Base-by-base conservation (phyloP, 1,140 invertebrate genomes). In the Zaprionus vittiger region DNA sequence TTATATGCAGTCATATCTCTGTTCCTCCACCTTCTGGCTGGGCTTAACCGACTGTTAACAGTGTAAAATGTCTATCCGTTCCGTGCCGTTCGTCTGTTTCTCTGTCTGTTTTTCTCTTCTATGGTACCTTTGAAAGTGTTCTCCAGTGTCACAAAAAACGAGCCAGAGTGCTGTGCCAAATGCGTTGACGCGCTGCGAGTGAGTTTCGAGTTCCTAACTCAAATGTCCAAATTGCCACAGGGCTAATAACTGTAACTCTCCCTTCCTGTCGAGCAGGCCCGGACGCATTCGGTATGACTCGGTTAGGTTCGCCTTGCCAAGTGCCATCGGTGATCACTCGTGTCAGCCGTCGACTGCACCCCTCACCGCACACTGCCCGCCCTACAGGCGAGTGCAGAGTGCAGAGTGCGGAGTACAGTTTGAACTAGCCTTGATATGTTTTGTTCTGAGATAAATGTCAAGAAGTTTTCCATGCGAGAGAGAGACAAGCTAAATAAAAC, bases 241-340 rank as follows among this genome's bases (percentile, higher is more conserved):
- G 41, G 41, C 41, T 47, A 47, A 47, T 47, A 47, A 47, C 41
- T 47, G 41, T 47, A 47, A 47, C 41, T 47, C 41, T 47, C 41
- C 1, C 38, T 41, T 15, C 41, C 15, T 44, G n/a, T 17, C 41
- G 41, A 17, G 2, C 41, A 44, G 41, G 41, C 41, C n/a, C 41
- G 41, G 6, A 17, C n/a, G 6, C 41, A 17, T 47, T 47, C 41
- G 41, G 41, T 47, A 47, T 1, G n/a, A 4, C 17, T 47, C 7
- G n/a, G 41, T 47, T 9, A n/a, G 7, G 41, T 47, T 44, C 41
- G 41, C 41, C 17, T 47, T 47, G 41, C 41, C 41, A 47, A 47
- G n/a, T 47, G n/a, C n/a, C 41, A 47, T 47, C 41, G 41, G 41
- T 47, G 41, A 47, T 47, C 41, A 47, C 41, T 47, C 41, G 17